phyloP scores from a whole-genome alignment of 23 tunicate species.

The Halocynthia aurantium region DNA sequence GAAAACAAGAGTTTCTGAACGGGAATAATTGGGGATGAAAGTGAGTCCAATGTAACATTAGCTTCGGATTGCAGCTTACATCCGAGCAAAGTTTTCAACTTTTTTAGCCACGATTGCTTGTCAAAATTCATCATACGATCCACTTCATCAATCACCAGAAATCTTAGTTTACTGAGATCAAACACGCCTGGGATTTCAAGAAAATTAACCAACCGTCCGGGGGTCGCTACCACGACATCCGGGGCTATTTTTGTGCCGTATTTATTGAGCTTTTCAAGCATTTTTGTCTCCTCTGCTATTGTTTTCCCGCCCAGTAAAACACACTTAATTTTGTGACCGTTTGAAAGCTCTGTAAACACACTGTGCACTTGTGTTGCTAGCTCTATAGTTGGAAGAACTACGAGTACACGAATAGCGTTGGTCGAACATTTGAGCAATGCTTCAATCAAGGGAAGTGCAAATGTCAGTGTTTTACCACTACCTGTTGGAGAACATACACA shows the following conservation, averaged over 20 bases:
- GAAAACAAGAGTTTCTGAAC: conserved; percentile 85
- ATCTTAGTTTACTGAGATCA: conserved; percentile 41
- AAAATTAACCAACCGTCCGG: conserved; percentile 64
- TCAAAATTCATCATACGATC: conserved; percentile 58
- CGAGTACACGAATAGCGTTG: conserved; percentile 51
- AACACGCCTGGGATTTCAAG: conserved; percentile 14
- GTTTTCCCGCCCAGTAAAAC: conserved; percentile 21
- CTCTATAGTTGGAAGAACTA: conserved; percentile 61
- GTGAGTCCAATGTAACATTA: neutral
- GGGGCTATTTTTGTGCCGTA: conserved; percentile 12
- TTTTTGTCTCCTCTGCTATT: conserved; percentile 3
- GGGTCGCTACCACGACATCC: conserved; percentile 66
- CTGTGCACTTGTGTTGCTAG: conserved; percentile 57
- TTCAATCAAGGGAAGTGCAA: conserved; percentile 75
- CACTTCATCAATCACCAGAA: conserved; percentile 90
- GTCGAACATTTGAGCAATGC: neutral
- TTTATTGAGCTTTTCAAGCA: conserved; percentile 1
- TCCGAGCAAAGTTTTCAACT: neutral
- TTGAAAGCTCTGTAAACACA: conserved; percentile 36
- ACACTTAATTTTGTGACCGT: conserved; percentile 26
- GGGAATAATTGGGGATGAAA: neutral
- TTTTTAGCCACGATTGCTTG: conserved; percentile 57
- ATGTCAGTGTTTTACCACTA: conserved; percentile 83
- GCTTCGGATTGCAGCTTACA: neutral
- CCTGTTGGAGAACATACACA: conserved; percentile 93